Percentiles rank a stretch among this genome's conserved stretches.
Conservation (phyloP, 23 tunicate genomes). For the Trididemnum miniatum region DNA sequence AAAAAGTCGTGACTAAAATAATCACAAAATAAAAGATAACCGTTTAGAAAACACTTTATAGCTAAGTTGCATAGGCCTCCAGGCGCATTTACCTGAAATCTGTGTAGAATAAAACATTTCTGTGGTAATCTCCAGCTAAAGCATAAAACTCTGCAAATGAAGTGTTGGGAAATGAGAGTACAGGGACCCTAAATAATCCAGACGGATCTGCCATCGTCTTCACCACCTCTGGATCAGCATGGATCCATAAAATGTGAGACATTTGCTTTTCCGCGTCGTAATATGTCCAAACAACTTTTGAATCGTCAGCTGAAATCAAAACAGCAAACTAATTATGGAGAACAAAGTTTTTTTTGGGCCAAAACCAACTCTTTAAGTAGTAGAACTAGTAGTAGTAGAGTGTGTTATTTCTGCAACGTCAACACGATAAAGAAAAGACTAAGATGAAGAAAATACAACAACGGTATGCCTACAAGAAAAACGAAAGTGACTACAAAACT, state of each 20-base stretch:
- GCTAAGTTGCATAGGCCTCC: no score
- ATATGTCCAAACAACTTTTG: constrained; percentile 62
- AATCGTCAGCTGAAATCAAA: constrained; percentile 45
- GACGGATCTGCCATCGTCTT: neutral
- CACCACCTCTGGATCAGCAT: constrained; percentile 96
- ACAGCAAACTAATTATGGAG: neutral
- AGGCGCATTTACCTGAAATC: constrained; percentile 46
- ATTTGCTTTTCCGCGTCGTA: constrained; percentile 17
- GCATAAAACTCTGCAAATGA: constrained; percentile 70
- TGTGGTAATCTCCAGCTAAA: constrained; percentile 45
- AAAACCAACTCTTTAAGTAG: no score
- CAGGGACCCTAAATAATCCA: constrained; percentile 43
- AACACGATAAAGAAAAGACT: no score
- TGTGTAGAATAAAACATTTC: constrained; percentile 39
- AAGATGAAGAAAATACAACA: no score
- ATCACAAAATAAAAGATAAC: no score
- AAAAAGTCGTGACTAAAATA: no score
- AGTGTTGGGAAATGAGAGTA: constrained; percentile 38
- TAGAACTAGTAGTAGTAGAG: no score
- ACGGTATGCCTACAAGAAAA: no score
- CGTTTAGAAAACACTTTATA: no score
- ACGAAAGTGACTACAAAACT: no score
- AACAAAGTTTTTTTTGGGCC: no score
- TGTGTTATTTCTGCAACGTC: no score
- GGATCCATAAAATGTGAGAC: constrained; percentile 31